These are phyloP conservation scores for Temnothorax unifasciatus DNA, from an alignment of 2,888 invertebrate species.

Conservation along the genomic window DNA sequence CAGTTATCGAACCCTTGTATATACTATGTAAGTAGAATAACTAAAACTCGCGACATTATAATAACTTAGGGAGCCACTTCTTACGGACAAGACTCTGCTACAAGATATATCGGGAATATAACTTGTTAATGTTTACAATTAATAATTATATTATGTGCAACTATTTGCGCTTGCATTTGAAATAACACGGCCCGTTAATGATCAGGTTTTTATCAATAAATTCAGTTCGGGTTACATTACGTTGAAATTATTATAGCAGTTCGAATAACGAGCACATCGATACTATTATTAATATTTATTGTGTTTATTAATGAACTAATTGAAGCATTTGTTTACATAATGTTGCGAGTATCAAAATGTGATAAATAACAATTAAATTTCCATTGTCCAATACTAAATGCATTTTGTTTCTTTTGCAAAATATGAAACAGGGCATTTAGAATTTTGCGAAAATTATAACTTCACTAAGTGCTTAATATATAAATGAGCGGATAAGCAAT, in stretches of 20 bases:
- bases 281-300: slow-evolving; percentile 33
- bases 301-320: slow-evolving; percentile 38
- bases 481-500: slow-evolving; percentile 9
- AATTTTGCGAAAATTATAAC: not conserved
- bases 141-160: not conserved
- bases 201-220: slow-evolving; percentile 32
- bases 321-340: slow-evolving; percentile 28
- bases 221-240: not conserved
- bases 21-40: not conserved
- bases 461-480: slow-evolving; percentile 23
- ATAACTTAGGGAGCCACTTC: slow-evolving; percentile 12
- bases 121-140: not conserved
- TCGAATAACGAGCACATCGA: slow-evolving; percentile 3
- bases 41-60: slow-evolving; percentile 1
- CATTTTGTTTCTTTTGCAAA: not conserved
- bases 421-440: not conserved
- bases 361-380: slow-evolving; percentile 21
- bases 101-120: not conserved
- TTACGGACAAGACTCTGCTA: no score
- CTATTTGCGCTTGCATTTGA: not conserved
- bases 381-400: not conserved
- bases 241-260: slow-evolving; percentile 20
- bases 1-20: not conserved
- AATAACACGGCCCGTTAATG: not conserved
- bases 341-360: slow-evolving; percentile 9